Base-by-base conservation (phyloP, 2,888 invertebrate genomes). In the Ophion obscuratus region DNA sequence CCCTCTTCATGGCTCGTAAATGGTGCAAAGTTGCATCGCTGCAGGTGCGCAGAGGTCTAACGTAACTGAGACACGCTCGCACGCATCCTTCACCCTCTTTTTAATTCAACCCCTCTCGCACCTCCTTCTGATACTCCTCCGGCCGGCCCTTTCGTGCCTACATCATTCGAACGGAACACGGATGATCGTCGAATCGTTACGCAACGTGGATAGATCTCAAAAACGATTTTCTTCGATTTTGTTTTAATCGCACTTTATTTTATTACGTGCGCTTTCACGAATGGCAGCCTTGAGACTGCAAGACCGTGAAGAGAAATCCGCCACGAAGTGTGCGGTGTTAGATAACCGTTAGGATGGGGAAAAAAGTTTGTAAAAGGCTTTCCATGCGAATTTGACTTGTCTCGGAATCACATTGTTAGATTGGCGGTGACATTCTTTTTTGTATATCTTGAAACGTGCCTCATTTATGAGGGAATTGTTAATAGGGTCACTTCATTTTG, bases 1-100 rank as follows among this genome's bases (percentile, higher is more conserved):
- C 53, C 53, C 74, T 78, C 75, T 81, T 77, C 82, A 71, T 64
- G 77, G 74, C 81, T 80, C 80, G 75, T 80, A 80, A 81, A 82
- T 81, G 86, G 77, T 82, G 79, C 76, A 86, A 84, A 84, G 84
- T 87, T 86, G 86, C 85, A 66, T 74, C 79, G 83, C 85, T 84
- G 87, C 87, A 87, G 87, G 87, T 87, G 87, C 87, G 81, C 87
- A 81, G 64, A 78, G 44, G 31, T 77, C 76, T 70, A 80, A 84
- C 80, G 78, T 83, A 82, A 83, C 83, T 20, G 83, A 86, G 77
- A 81, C 83, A 79, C 79, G 71, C 85, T 75, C 78, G 31, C 77
- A 68, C 67, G n/a, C 68, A 83, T 73, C 74, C 83, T 81, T 83
- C 81, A 78, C 68, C 74, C 86, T 59, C 53, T 73, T 80, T 66